Percentiles rank a stretch among this genome's conserved stretches.
Conservation (phyloP, 2,888 invertebrate species). For the Drosophila acutilabella region DNA sequence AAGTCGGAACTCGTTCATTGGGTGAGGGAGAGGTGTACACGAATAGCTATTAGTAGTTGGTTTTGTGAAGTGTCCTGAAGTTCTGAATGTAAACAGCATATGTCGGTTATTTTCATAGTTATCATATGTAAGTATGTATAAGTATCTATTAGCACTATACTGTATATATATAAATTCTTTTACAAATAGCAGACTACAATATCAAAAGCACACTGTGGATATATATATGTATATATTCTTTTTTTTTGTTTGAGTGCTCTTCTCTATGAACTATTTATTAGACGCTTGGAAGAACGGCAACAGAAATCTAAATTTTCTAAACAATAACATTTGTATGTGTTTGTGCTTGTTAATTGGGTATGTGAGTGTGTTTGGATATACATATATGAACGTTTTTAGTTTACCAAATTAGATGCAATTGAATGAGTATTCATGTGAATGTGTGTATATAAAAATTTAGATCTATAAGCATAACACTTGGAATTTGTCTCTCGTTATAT, state of each 20-base stretch:
- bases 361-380: neutral
- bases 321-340: constrained; percentile 23
- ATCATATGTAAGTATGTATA: constrained; percentile 37
- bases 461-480: constrained; percentile 79
- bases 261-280: constrained; percentile 46
- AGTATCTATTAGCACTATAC: constrained; percentile 48
- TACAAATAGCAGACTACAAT: constrained; percentile 78
- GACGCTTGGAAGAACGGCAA: constrained; percentile 71
- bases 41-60: constrained; percentile 16
- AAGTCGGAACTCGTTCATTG: constrained; percentile 26
- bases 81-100: constrained; percentile 22
- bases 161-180: constrained; percentile 74
- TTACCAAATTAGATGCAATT: constrained; percentile 56
- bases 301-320: constrained; percentile 49
- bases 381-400: constrained; percentile 20
- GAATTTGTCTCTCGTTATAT: constrained; percentile 68
- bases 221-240: constrained; percentile 9
- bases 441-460: constrained; percentile 72
- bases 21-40: constrained; percentile 14
- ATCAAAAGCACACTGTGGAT: constrained; percentile 76
- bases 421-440: constrained; percentile 18
- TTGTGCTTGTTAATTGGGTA: constrained; percentile 7
- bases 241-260: constrained; percentile 30
- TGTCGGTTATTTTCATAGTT: constrained; percentile 18
- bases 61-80: constrained; percentile 19